A percentile compares a stretch with the other conserved stretches of the same genome.
phyloP scores from a whole-genome alignment of 2,888 invertebrate species.

The Hydrotaea diabolus region DNA sequence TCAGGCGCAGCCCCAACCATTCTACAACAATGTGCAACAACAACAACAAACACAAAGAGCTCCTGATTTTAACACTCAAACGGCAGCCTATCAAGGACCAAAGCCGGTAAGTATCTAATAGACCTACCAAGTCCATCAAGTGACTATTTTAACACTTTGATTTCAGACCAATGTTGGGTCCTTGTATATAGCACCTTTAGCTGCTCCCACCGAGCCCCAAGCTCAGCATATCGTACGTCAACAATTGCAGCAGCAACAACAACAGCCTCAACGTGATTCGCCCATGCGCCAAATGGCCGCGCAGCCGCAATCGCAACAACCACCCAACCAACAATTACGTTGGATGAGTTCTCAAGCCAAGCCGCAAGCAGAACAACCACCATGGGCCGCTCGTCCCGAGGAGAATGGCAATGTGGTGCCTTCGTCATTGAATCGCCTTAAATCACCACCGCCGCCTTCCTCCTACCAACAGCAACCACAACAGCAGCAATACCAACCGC shows the following conservation, averaged over 20 bases:
- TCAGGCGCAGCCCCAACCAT: slow-evolving; percentile 72
- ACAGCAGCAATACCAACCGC: slow-evolving; percentile 53
- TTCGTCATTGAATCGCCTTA: slow-evolving; percentile 75
- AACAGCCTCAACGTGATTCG: slow-evolving; percentile 76
- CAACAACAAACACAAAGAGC: slow-evolving; percentile 73
- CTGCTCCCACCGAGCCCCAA: slow-evolving; percentile 76
- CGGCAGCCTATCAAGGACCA: slow-evolving; percentile 72
- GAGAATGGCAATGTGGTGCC: slow-evolving; percentile 77
- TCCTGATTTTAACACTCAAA: slow-evolving; percentile 72
- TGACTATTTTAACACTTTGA: slow-evolving; percentile 9
- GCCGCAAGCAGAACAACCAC: slow-evolving; percentile 75
- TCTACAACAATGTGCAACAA: slow-evolving; percentile 76
- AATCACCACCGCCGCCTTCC: slow-evolving; percentile 75
- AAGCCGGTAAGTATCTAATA: slow-evolving; percentile 73
- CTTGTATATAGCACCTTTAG: slow-evolving; percentile 83
- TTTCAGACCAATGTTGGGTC: slow-evolving; percentile 81
- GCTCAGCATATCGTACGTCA: slow-evolving; percentile 78
- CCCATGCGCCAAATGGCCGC: slow-evolving; percentile 82
- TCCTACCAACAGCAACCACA: slow-evolving; percentile 77
- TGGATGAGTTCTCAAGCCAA: slow-evolving; percentile 76
- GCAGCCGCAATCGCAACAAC: slow-evolving; percentile 67
- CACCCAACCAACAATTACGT: slow-evolving; percentile 70
- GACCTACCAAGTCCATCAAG: too few species aligned
- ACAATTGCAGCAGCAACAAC: slow-evolving; percentile 74
- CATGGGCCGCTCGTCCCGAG: slow-evolving; percentile 78